These are phyloP conservation scores for Heliangelus exortis DNA, from an alignment of 2,797 vertebrate genomes.

Conservation along the genomic window DNA sequence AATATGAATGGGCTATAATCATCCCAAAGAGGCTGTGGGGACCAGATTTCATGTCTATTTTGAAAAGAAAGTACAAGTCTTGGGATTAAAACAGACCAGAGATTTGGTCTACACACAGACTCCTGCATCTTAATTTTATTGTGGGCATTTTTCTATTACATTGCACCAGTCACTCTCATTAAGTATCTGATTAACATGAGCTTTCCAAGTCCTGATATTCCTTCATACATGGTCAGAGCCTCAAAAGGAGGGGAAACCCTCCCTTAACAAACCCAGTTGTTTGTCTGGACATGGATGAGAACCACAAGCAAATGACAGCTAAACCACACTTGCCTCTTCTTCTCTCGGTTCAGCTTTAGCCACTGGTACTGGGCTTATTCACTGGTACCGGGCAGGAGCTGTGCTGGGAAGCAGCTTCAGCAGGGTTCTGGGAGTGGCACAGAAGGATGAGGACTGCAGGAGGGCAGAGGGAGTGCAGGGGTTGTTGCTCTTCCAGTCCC, in stretches of 20 bases:
- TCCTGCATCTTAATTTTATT: neutral
- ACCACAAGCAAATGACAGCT: neutral
- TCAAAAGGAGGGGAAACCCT: neutral
- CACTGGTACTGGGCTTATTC: accelerated
- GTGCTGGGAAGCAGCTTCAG: neutral
- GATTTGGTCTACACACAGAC: neutral
- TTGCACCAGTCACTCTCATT: neutral
- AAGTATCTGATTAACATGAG: too few species aligned
- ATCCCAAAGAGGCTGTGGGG: neutral
- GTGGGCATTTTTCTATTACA: neutral
- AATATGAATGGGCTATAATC: neutral
- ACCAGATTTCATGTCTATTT: neutral
- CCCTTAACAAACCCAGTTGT: neutral
- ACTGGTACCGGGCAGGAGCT: neutral
- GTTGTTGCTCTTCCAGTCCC: neutral
- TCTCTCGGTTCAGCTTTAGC: neutral
- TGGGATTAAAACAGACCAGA: neutral
- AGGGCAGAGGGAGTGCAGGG: neutral
- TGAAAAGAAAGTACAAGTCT: neutral
- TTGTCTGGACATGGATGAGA: accelerated
- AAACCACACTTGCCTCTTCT: neutral
- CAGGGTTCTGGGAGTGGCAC: accelerated
- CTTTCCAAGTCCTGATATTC: neutral
- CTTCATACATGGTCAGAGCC: neutral
- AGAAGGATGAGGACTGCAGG: neutral